A percentile compares a stretch with the other conserved stretches of the same genome.
phyloP scores from a whole-genome alignment of 2,113 vertebrate species.

The chimpanzee (Pan troglodytes) region NHGRI_mPanTro3-v2.1_pri NC_072408.2:69289501-69290000 shows the following conservation, averaged over 20 bases:
- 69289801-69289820: conserved; percentile 4
- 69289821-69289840: neutral
- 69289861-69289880: neutral
- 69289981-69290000: neutral
- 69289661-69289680: neutral
- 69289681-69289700: neutral
- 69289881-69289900: neutral
- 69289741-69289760: neutral
- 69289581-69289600: neutral
- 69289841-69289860: neutral
- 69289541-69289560: no score
- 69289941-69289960: neutral
- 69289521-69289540: no score
- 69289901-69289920: neutral
- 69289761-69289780: neutral
- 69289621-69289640: neutral
- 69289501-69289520: no score
- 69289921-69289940: neutral
- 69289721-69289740: neutral
- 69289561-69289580: no score
- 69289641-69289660: neutral
- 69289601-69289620: neutral
- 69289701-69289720: neutral
- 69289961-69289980: neutral
- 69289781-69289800: neutral